Evolutionary conservation across 2,113 vertebrate genomes (phyloP).

Genomic region (Galeopterus variegatus): DNA sequence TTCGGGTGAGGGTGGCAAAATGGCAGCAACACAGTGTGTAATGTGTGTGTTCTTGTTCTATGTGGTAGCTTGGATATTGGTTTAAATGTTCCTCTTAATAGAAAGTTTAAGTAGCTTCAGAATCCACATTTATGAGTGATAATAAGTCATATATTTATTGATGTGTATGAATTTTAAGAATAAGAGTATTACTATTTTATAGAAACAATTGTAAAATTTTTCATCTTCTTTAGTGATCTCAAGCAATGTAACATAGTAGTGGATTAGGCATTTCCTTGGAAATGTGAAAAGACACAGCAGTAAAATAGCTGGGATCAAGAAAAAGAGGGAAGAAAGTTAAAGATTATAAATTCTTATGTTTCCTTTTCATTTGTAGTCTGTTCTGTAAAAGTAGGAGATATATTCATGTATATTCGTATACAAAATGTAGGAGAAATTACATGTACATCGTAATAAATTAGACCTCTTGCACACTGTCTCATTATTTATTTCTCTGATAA

Average conservation of each 20-base stretch:
- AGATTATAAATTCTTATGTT: background rate
- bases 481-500: slow-evolving; percentile 40
- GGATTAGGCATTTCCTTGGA: slow-evolving; percentile 10
- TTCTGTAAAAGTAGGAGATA: slow-evolving; percentile 48
- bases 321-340: background rate
- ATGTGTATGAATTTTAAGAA: background rate
- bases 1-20: background rate
- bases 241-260: background rate
- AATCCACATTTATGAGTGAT: background rate
- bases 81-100: background rate
- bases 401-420: background rate
- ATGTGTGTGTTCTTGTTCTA: background rate
- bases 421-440: background rate
- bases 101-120: slow-evolving; percentile 57
- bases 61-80: background rate
- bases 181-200: background rate
- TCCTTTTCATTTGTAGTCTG: background rate
- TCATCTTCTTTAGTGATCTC: background rate
- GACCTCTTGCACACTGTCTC: slow-evolving; percentile 29
- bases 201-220: background rate
- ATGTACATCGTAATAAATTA: slow-evolving; percentile 12
- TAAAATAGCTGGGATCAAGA: slow-evolving; percentile 20
- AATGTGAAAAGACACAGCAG: background rate
- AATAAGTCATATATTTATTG: background rate
- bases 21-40: background rate